Conservation (phyloP, 2,797 vertebrate genomes). For the Taenioides sp. region DNA sequence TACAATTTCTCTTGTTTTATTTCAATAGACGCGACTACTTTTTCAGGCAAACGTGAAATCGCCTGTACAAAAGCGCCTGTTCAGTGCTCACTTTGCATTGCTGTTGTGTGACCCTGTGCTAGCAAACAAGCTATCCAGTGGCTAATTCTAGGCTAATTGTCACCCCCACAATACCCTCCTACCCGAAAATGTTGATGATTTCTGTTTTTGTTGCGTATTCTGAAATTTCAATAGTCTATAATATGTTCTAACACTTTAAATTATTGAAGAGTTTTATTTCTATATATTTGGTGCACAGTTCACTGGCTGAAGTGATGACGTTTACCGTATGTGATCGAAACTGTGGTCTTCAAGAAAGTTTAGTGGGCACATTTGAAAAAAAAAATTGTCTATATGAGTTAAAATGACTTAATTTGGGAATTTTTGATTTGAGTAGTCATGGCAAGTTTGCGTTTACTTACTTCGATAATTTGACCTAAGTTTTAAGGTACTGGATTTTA, state of each 20-base stretch:
- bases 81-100: slow-evolving; percentile 70
- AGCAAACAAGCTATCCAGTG: slow-evolving; percentile 70
- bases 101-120: slow-evolving; percentile 74
- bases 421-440: background rate
- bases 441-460: background rate
- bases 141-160: slow-evolving; percentile 56
- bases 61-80: slow-evolving; percentile 65
- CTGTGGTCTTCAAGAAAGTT: slow-evolving; percentile 48
- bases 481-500: background rate
- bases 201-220: slow-evolving; percentile 50
- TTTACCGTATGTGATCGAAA: slow-evolving; percentile 66
- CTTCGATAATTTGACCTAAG: too few relatives aligned
- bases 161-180: slow-evolving; percentile 8
- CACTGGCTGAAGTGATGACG: slow-evolving; percentile 78
- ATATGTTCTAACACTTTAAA: slow-evolving; percentile 72
- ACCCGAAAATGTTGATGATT: slow-evolving; percentile 17
- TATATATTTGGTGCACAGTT: slow-evolving; percentile 72
- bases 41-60: slow-evolving; percentile 51
- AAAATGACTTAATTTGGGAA: background rate
- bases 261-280: slow-evolving; percentile 73
- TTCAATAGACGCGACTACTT: slow-evolving; percentile 58
- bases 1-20: slow-evolving; percentile 58
- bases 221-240: slow-evolving; percentile 59
- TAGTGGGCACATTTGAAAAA: slow-evolving; percentile 3
- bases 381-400: background rate